Percentiles rank a stretch among this genome's conserved stretches.
Evolutionary conservation across 2,113 vertebrate genomes (phyloP).

Genomic region (Nansenia antarctica): DNA sequence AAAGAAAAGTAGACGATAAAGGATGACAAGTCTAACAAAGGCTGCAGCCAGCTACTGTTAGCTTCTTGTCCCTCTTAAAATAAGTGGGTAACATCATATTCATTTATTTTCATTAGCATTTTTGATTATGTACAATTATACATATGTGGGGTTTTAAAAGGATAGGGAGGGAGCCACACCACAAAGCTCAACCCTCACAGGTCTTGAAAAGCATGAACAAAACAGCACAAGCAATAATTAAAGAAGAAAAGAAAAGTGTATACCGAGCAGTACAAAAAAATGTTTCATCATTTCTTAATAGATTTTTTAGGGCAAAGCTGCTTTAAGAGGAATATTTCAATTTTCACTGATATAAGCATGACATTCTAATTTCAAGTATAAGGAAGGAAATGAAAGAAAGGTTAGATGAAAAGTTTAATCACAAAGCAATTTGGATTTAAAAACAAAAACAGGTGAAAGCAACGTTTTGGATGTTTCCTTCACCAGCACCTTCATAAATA

Average conservation of each 20-base stretch:
- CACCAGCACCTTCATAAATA: constrained; percentile 51
- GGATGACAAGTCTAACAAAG: constrained; percentile 4
- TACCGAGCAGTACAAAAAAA: constrained; percentile 49
- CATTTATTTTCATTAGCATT: constrained; percentile 46
- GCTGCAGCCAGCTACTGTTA: neutral
- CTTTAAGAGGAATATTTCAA: constrained; percentile 24
- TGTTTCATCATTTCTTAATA: neutral
- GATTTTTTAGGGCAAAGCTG: too few species aligned
- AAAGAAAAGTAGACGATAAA: neutral
- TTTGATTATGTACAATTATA: constrained; percentile 62
- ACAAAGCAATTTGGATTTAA: constrained; percentile 22
- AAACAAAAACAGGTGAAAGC: constrained; percentile 33
- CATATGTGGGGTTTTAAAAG: constrained; percentile 26
- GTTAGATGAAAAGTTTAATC: neutral
- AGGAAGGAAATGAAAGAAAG: neutral
- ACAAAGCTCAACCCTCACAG: constrained; percentile 37
- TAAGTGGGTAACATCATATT: constrained; percentile 29
- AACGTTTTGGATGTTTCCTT: constrained; percentile 29
- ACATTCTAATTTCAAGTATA: constrained; percentile 21
- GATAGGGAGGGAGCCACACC: constrained; percentile 37
- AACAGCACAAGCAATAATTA: constrained; percentile 25
- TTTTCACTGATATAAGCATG: constrained; percentile 49
- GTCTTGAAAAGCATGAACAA: constrained; percentile 51
- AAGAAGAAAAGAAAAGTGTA: constrained; percentile 13
- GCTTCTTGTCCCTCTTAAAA: neutral